Conservation (phyloP, 2,113 vertebrate genomes). For the Physeter macrocephalus region DNA sequence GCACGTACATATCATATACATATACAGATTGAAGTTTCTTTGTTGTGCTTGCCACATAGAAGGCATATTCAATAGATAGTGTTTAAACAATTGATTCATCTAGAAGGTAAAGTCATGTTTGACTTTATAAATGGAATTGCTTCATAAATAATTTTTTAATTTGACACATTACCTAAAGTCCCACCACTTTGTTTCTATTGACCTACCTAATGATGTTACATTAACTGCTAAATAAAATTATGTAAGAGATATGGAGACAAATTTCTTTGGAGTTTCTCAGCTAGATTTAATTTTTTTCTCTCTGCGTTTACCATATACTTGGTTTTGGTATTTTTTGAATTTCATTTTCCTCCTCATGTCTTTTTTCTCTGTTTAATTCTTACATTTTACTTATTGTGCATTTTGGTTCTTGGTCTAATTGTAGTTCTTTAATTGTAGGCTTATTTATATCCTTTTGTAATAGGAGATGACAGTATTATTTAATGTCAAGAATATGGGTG, state of each 20-base stretch:
- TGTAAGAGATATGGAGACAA: not conserved
- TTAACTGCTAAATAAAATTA: not conserved
- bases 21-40: not conserved
- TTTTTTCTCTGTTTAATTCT: not conserved
- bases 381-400: not conserved
- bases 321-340: not conserved
- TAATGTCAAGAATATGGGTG: not conserved
- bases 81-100: not conserved
- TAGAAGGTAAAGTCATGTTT: not conserved
- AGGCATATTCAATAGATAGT: not conserved
- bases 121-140: not conserved
- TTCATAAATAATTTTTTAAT: not conserved
- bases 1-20: not conserved
- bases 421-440: not conserved
- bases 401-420: not conserved
- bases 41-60: not conserved
- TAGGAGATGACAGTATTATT: not conserved
- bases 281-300: not conserved
- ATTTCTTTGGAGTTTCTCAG: not conserved
- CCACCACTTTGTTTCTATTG: not conserved
- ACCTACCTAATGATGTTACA: not conserved
- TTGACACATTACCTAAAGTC: not conserved
- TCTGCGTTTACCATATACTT: not conserved
- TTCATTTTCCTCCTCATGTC: not conserved
- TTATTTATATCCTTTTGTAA: not conserved